Percentiles rank a stretch among this genome's conserved stretches.
Evolutionary conservation across 2,113 vertebrate species (phyloP).

Genomic region (Peucedramus taeniatus): DNA sequence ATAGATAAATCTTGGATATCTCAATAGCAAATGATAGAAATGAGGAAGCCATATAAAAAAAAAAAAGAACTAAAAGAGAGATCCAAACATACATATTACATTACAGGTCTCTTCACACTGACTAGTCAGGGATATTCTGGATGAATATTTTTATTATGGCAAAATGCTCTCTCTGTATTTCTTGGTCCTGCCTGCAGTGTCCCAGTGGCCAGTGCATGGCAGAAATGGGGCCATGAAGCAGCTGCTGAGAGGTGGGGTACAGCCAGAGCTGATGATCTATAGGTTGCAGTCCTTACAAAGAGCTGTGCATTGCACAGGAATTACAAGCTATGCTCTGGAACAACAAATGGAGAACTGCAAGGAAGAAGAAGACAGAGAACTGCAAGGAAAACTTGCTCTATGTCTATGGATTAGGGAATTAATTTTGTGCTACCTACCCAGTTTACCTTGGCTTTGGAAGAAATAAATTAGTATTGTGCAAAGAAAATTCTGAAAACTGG

Average conservation of each 20-base stretch:
- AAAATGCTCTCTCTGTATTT: not conserved
- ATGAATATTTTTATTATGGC: not conserved
- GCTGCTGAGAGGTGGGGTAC: not conserved
- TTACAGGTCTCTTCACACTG: not conserved
- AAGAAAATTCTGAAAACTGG: not conserved
- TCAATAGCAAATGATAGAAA: not conserved
- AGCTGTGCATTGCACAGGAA: not conserved
- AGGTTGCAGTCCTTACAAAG: not conserved
- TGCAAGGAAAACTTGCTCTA: not conserved
- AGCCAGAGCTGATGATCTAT: not conserved
- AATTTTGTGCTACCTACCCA: not conserved
- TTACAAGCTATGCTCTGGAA: not conserved
- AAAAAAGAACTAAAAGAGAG: not conserved
- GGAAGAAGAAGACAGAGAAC: not conserved
- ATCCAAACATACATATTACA: fast-evolving
- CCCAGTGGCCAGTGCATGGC: not conserved
- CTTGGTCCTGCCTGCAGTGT: not conserved
- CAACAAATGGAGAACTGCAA: not conserved
- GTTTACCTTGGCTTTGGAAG: not conserved
- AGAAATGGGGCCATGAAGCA: not conserved
- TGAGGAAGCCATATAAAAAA: not conserved
- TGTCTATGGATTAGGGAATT: not conserved
- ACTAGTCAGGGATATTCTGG: not conserved
- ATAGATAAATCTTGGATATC: not conserved
- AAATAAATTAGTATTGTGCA: not conserved